Evolutionary conservation across 1,140 invertebrate genomes (phyloP).

Genomic region (Brachionus calyciflorus): DNA sequence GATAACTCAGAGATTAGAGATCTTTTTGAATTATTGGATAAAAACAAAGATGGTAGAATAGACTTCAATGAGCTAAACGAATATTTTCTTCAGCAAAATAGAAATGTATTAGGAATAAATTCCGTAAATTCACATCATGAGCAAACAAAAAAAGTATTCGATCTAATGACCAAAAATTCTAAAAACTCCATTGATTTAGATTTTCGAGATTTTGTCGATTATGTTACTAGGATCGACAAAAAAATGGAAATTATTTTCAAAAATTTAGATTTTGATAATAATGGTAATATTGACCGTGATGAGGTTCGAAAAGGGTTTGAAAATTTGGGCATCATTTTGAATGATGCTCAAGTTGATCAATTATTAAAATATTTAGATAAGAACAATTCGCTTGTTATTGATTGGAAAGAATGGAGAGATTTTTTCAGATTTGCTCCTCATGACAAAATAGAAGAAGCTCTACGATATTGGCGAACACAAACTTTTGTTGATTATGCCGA

Average conservation of each 20-base stretch:
- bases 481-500: slow-evolving; percentile 30
- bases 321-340: slow-evolving; percentile 41
- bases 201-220: slow-evolving; percentile 28
- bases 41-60: slow-evolving; percentile 46
- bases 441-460: slow-evolving; percentile 26
- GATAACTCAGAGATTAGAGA: slow-evolving; percentile 1
- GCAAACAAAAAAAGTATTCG: background rate
- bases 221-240: slow-evolving; percentile 29
- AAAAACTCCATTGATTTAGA: background rate
- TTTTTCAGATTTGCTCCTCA: slow-evolving; percentile 33
- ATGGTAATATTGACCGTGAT: slow-evolving; percentile 8
- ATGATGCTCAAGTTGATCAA: background rate
- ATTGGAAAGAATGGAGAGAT: slow-evolving; percentile 32
- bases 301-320: slow-evolving; percentile 30
- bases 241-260: slow-evolving; percentile 44
- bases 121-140: no score
- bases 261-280: slow-evolving; percentile 5
- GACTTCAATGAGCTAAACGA: slow-evolving; percentile 35
- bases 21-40: slow-evolving; percentile 35
- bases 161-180: background rate
- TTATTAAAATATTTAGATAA: slow-evolving; percentile 21
- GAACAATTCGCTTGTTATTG: background rate
- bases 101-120: background rate
- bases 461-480: slow-evolving; percentile 27
- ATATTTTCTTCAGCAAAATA: background rate